Evolutionary conservation across 2,113 vertebrate genomes (phyloP).

Genomic region (Oncorhynchus clarkii): DNA sequence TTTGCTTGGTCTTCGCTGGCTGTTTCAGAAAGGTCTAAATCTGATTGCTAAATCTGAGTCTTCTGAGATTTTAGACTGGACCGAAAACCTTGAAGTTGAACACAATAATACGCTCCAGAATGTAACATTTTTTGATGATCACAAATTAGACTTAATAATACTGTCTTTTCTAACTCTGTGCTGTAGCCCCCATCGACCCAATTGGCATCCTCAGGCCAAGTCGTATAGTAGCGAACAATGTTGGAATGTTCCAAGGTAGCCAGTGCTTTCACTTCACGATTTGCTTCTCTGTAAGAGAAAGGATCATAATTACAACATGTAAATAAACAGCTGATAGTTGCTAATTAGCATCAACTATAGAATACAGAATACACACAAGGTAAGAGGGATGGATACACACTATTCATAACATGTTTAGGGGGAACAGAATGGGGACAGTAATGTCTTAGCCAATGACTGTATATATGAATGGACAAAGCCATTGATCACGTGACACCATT

Average conservation of each 20-base stretch:
- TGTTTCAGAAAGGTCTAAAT: not conserved
- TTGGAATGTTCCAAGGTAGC: constrained; percentile 20
- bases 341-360: not conserved
- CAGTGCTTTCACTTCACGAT: constrained; percentile 31
- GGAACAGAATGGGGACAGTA: not conserved
- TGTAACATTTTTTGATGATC: too few relatives aligned
- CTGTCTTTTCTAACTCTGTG: not conserved
- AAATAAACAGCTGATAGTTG: not conserved
- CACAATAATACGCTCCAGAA: not conserved
- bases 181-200: not conserved
- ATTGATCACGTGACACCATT: too few relatives aligned
- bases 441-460: not conserved
- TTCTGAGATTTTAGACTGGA: not conserved
- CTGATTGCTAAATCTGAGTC: not conserved
- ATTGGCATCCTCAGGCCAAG: constrained; percentile 4
- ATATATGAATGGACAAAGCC: not conserved
- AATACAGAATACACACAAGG: not conserved
- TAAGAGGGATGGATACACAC: not conserved
- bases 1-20: not conserved
- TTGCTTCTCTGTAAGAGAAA: constrained; percentile 6
- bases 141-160: not conserved
- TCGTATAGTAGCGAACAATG: constrained; percentile 37
- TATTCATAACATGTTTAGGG: not conserved
- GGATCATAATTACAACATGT: too few relatives aligned
- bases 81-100: not conserved